These are phyloP conservation scores for Pongo pygmaeus DNA, from an alignment of 2,113 vertebrate genomes.

Conservation along the genomic window DNA sequence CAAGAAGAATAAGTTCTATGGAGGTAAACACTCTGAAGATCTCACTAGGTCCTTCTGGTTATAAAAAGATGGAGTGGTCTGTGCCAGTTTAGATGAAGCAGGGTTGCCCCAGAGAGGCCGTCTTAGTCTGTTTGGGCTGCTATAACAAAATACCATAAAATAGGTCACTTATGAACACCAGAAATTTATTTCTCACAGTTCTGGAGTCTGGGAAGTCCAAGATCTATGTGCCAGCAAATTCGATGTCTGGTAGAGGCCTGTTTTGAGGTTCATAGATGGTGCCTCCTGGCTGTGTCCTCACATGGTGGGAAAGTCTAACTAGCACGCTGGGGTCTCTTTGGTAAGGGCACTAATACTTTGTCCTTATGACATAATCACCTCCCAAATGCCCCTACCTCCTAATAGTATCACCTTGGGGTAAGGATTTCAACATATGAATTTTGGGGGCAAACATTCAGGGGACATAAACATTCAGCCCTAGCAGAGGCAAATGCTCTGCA, in stretches of 20 bases:
- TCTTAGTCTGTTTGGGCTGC: not conserved
- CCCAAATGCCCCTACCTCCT: not conserved
- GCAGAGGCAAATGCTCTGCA: not conserved
- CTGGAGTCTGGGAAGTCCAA: not conserved
- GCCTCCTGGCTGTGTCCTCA: not conserved
- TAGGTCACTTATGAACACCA: not conserved
- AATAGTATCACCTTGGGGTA: not conserved
- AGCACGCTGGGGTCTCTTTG: not conserved
- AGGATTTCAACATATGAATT: not conserved
- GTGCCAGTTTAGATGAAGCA: not conserved
- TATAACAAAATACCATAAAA: not conserved
- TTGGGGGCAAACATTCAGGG: not conserved
- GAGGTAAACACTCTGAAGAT: not conserved
- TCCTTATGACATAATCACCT: not conserved
- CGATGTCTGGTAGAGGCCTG: not conserved
- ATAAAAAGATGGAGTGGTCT: not conserved
- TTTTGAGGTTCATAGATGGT: not conserved
- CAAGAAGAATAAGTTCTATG: not conserved
- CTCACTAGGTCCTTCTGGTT: not conserved
- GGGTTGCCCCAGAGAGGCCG: not conserved
- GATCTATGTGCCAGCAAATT: not conserved
- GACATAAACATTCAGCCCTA: not conserved
- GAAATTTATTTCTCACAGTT: not conserved
- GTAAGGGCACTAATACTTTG: not conserved
- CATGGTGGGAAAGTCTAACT: not conserved